Conservation (phyloP, 2,888 invertebrate genomes). For the Agonopterix arenella region DNA sequence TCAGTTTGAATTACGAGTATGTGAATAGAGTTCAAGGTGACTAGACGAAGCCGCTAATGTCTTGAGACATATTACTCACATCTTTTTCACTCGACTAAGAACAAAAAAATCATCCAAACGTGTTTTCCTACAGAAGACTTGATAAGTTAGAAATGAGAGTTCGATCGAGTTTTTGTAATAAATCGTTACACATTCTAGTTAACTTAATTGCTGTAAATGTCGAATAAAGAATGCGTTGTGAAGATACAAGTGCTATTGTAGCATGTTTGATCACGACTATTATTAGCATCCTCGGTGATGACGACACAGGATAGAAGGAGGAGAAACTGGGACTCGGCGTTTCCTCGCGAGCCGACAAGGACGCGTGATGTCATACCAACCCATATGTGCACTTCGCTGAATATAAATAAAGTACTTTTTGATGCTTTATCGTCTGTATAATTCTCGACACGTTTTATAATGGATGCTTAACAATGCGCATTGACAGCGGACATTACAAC, state of each 20-base stretch:
- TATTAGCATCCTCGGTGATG: conserved; percentile 45
- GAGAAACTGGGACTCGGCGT: conserved; percentile 58
- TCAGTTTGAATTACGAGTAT: conserved; percentile 35
- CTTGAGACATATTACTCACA: conserved; percentile 19
- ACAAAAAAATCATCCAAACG: conserved; percentile 23
- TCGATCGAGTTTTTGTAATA: conserved; percentile 22
- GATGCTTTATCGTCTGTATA: conserved; percentile 31
- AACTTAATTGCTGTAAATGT: conserved; percentile 26
- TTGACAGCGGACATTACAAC: conserved; percentile 10
- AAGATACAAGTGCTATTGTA: conserved; percentile 21
- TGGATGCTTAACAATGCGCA: conserved; percentile 36
- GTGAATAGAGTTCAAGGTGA: conserved; percentile 57
- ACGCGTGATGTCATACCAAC: conserved; percentile 59
- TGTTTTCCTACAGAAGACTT: conserved; percentile 5
- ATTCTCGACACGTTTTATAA: conserved; percentile 49
- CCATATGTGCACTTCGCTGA: conserved; percentile 31
- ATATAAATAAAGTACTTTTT: conserved; percentile 42
- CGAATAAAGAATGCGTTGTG: conserved; percentile 11
- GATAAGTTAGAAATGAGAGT: conserved; percentile 18
- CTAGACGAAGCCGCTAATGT: conserved; percentile 23
- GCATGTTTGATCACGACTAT: conserved; percentile 32
- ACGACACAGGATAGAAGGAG: conserved; percentile 67
- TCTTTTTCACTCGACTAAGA: conserved; percentile 15
- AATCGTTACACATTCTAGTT: conserved; percentile 23
- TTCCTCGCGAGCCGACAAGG: conserved; percentile 58